These are phyloP conservation scores for Vulpes vulpes DNA, from an alignment of 2,113 vertebrate genomes.

Conservation along the genomic window DNA sequence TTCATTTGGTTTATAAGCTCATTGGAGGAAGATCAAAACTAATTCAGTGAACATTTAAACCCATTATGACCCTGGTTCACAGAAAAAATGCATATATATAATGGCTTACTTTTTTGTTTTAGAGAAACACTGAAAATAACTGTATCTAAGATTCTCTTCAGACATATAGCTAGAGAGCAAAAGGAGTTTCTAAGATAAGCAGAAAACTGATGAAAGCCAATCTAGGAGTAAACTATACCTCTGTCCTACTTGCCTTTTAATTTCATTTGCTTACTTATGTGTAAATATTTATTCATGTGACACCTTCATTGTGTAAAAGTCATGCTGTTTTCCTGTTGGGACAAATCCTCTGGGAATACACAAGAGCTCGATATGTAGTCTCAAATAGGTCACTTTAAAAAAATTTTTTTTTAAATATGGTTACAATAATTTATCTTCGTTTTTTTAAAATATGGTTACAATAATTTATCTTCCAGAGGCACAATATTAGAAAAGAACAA, in stretches of 20 bases:
- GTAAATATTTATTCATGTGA: slow-evolving; percentile 47
- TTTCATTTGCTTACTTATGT: slow-evolving; percentile 40
- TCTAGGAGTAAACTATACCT: neutral
- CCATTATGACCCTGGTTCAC: neutral
- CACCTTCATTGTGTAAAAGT: slow-evolving; percentile 23
- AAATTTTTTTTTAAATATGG: neutral
- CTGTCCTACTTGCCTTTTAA: neutral
- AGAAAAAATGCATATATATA: neutral
- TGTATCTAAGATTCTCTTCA: neutral
- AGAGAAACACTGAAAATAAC: slow-evolving; percentile 39
- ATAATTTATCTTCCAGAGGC: neutral
- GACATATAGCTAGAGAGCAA: neutral
- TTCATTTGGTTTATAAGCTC: slow-evolving; percentile 54
- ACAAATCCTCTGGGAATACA: slow-evolving; percentile 17
- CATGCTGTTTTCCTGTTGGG: slow-evolving; percentile 2
- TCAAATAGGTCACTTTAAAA: slow-evolving; percentile 25
- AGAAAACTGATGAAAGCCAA: neutral
- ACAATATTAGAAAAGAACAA: neutral
- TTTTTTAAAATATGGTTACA: slow-evolving; percentile 1
- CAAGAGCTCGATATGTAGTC: neutral
- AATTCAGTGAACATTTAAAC: slow-evolving; percentile 33
- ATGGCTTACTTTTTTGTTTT: slow-evolving; percentile 60
- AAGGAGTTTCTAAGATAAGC: slow-evolving; percentile 42
- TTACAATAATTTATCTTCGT: slow-evolving; percentile 12
- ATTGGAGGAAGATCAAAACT: slow-evolving; percentile 54